phyloP scores from a whole-genome alignment of 1,140 invertebrate species.

The Periplaneta americana region DNA sequence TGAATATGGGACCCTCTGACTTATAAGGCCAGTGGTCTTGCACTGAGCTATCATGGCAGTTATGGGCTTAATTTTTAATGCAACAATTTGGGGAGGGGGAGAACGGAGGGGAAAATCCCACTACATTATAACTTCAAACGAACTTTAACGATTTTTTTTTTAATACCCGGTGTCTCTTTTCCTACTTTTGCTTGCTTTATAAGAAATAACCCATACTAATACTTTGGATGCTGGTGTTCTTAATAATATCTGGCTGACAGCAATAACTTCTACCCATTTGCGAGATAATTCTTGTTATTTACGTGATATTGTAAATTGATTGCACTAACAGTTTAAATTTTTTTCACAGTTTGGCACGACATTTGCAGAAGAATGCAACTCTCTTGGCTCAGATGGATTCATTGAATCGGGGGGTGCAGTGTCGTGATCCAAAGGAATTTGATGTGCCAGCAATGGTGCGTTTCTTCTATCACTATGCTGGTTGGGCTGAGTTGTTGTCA shows the following conservation, averaged over 20 bases:
- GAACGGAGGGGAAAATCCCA: too few species aligned
- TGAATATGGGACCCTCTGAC: too few species aligned
- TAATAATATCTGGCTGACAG: not conserved
- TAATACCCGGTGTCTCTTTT: too few species aligned
- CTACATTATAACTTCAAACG: too few species aligned
- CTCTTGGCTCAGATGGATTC: slow-evolving; percentile 40
- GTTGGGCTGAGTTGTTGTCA: slow-evolving; percentile 43
- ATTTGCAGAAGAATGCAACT: slow-evolving; percentile 42
- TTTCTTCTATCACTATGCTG: slow-evolving; percentile 43
- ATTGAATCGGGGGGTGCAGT: slow-evolving; percentile 36
- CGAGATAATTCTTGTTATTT: not conserved
- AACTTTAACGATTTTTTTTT: too few species aligned
- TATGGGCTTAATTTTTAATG: too few species aligned
- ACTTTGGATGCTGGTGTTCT: too few species aligned
- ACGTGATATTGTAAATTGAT: not conserved
- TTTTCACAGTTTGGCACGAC: slow-evolving; percentile 38
- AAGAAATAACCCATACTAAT: too few species aligned
- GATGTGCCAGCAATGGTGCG: slow-evolving; percentile 39
- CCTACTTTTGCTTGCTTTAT: too few species aligned
- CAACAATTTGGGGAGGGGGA: too few species aligned
- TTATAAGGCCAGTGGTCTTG: too few species aligned
- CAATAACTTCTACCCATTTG: not conserved
- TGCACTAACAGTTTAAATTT: slow-evolving; percentile 9
- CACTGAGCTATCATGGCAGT: too few species aligned
- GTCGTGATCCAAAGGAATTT: slow-evolving; percentile 38